phyloP scores from a whole-genome alignment of 2,888 invertebrate genomes.

The Tenodera sinensis region DNA sequence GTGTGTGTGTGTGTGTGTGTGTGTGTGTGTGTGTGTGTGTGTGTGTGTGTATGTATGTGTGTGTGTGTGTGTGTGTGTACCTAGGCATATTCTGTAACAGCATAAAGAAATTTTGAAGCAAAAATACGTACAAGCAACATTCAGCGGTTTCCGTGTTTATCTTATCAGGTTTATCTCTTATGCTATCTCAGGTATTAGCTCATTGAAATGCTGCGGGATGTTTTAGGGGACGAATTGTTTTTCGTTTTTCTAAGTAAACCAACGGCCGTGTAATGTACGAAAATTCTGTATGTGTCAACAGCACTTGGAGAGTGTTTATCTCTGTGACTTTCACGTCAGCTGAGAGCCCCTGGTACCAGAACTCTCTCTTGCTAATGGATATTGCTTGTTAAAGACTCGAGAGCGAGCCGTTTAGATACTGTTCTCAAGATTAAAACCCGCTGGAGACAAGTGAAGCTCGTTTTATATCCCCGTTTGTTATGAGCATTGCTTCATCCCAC shows the following conservation, averaged over 20 bases:
- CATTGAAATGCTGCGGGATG: no score
- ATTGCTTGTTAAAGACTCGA: background rate
- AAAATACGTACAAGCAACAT: no score
- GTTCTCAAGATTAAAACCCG: background rate
- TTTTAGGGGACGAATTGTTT: no score
- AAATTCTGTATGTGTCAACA: background rate
- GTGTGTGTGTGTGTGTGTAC: no score
- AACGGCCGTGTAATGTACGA: background rate
- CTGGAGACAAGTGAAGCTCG: background rate
- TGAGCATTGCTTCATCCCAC: background rate
- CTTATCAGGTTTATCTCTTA: no score
- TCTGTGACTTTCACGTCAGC: background rate
- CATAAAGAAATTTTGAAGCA: no score
- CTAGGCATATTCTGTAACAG: no score
- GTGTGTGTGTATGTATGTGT: no score
- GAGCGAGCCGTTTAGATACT: background rate
- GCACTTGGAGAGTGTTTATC: background rate
- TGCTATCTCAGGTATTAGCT: no score
- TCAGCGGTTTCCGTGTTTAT: no score
- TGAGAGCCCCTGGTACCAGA: background rate
- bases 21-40: no score
- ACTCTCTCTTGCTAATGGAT: background rate
- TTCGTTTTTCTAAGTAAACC: background rate
- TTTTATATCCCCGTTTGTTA: background rate
- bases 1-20: no score